Conservation (phyloP, 2,797 vertebrate species). For the Pangasius mekongensis region DNA sequence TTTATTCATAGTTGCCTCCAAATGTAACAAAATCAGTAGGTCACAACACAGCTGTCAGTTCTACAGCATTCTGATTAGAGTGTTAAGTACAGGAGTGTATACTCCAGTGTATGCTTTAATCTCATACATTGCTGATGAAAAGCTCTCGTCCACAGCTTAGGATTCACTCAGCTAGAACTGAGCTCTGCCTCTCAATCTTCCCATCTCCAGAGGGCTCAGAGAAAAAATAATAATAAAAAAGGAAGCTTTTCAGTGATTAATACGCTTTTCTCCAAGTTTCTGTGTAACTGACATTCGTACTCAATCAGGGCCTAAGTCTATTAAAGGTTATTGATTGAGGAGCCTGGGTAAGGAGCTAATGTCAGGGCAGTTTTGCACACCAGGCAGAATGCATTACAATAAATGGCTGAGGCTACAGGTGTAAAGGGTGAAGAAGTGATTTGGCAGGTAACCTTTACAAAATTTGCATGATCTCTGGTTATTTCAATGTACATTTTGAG, state of each 20-base stretch:
- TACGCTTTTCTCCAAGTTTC: conserved; percentile 64
- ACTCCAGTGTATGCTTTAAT: conserved; percentile 35
- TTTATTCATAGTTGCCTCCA: neutral
- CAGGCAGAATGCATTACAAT: neutral
- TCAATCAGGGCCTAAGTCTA: conserved; percentile 76
- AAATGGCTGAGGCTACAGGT: neutral
- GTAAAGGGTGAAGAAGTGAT: neutral
- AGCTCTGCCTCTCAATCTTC: conserved; percentile 41
- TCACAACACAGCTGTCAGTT: neutral
- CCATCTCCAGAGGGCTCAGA: conserved; percentile 49
- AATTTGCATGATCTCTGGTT: neutral
- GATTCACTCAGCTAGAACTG: conserved; percentile 37
- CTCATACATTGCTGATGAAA: conserved; percentile 32
- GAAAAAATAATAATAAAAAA: conserved; percentile 68
- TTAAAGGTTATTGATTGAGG: conserved; percentile 76
- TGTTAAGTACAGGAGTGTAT: conserved; percentile 31
- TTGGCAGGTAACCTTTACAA: neutral
- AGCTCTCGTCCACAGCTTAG: conserved; percentile 31
- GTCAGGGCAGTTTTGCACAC: conserved; percentile 22
- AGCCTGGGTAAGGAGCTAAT: conserved; percentile 33
- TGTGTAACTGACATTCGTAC: conserved; percentile 65
- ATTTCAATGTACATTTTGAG: neutral
- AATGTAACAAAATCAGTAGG: conserved; percentile 4
- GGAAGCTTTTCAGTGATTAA: conserved; percentile 74
- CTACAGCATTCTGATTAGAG: conserved; percentile 22